A percentile compares a stretch with the other conserved stretches of the same genome.
Evolutionary conservation across 2,888 invertebrate genomes (phyloP).

Genomic region (Erynnis tages): DNA sequence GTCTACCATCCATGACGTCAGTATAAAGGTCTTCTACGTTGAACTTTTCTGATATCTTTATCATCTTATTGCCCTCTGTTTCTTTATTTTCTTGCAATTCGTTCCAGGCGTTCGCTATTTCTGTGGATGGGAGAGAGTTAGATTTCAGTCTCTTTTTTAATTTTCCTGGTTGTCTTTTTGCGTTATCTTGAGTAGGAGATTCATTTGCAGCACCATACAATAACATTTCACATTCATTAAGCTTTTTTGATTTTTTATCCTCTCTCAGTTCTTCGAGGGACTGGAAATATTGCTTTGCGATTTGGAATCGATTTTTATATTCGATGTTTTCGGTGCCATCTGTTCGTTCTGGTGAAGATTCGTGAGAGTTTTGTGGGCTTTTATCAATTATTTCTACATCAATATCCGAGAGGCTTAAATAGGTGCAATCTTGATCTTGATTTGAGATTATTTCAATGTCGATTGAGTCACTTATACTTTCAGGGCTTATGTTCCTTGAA

Average conservation of each 20-base stretch:
- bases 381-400: slow-evolving; percentile 71
- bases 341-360: slow-evolving; percentile 42
- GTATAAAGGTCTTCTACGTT: slow-evolving; percentile 75
- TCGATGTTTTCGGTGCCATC: slow-evolving; percentile 50
- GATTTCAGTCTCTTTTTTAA: slow-evolving; percentile 63
- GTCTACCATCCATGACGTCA: slow-evolving; percentile 72
- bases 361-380: slow-evolving; percentile 43
- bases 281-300: slow-evolving; percentile 75
- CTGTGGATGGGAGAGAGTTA: slow-evolving; percentile 69
- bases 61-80: slow-evolving; percentile 47
- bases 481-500: slow-evolving; percentile 23
- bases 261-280: slow-evolving; percentile 69
- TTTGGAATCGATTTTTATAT: slow-evolving; percentile 72
- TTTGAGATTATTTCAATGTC: slow-evolving; percentile 44
- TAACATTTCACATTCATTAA: slow-evolving; percentile 67
- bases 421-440: slow-evolving; percentile 53
- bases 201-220: slow-evolving; percentile 57
- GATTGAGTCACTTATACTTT: slow-evolving; percentile 44
- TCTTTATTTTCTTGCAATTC: slow-evolving; percentile 56
- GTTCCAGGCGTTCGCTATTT: slow-evolving; percentile 66
- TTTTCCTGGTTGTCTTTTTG: slow-evolving; percentile 35
- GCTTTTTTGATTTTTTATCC: slow-evolving; percentile 53
- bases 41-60: slow-evolving; percentile 78
- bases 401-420: slow-evolving; percentile 66
- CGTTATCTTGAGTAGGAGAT: slow-evolving; percentile 54